Percentiles rank a stretch among this genome's conserved stretches.
Evolutionary conservation across 1,140 invertebrate genomes (phyloP).

Genomic region (Eulimnadia texana): DNA sequence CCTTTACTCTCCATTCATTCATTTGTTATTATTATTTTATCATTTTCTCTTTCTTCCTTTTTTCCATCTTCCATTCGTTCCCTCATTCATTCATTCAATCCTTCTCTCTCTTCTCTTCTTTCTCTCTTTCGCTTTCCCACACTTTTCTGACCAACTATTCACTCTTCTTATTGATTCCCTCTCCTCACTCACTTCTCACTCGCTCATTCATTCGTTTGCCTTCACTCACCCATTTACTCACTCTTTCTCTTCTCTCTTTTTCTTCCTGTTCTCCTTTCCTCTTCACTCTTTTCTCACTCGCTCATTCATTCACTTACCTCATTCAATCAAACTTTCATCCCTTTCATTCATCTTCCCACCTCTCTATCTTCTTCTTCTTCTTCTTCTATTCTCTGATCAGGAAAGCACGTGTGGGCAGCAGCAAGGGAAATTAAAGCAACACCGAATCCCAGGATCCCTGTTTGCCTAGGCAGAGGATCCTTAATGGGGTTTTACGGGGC

Average conservation of each 20-base stretch:
- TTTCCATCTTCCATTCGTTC: not conserved
- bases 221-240: not conserved
- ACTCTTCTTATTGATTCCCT: not conserved
- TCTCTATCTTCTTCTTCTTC: not conserved
- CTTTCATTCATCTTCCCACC: not conserved
- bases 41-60: not conserved
- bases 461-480: no score
- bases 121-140: constrained; percentile 3
- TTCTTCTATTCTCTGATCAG: no score
- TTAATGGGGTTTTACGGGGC: no score
- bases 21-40: no score
- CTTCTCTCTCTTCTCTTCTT: not conserved
- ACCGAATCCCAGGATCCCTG: no score
- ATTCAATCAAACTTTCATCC: not conserved
- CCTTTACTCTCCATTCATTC: no score
- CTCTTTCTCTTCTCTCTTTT: not conserved
- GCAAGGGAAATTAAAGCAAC: no score
- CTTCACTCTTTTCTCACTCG: not conserved
- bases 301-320: not conserved
- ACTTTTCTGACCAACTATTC: not conserved
- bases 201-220: not conserved
- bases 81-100: not conserved
- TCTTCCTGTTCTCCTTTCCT: not conserved
- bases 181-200: constrained; percentile 6
- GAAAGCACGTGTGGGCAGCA: no score